Conservation (phyloP, 2,797 vertebrate genomes). For the Pantherophis vulpinus region DNA sequence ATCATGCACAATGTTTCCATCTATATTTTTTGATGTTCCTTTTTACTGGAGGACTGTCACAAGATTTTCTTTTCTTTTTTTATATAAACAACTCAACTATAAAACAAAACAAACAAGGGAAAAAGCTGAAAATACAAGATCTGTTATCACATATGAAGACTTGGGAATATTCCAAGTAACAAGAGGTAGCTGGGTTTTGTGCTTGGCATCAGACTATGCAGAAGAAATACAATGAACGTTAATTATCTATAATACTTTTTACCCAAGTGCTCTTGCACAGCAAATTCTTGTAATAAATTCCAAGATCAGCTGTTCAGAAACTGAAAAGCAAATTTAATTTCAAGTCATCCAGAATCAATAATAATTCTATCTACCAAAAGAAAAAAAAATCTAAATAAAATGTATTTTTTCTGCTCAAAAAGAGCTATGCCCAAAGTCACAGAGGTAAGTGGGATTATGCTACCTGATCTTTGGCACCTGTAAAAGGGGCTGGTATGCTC, state of each 20-base stretch:
- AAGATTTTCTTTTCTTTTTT: not conserved
- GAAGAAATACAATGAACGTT: not conserved
- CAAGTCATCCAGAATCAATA: not conserved
- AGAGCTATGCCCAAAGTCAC: not conserved
- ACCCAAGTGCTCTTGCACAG: not conserved
- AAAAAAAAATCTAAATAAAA: not conserved
- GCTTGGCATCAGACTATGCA: not conserved
- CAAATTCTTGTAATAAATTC: not conserved
- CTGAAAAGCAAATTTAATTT: conserved; percentile 3
- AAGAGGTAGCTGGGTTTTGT: conserved; percentile 4
- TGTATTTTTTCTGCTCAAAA: not conserved
- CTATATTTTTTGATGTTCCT: not conserved
- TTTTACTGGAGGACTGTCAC: not conserved
- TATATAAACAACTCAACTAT: not conserved
- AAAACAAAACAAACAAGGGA: not conserved
- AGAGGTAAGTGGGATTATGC: too few species aligned
- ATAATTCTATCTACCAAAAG: not conserved
- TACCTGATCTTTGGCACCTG: too few species aligned
- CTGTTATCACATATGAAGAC: conserved; percentile 3
- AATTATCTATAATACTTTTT: not conserved
- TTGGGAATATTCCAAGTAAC: conserved; percentile 7
- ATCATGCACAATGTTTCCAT: not conserved
- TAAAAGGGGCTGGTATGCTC: not conserved
- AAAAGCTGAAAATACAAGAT: not conserved
- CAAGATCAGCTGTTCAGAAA: not conserved